Conservation (phyloP, 2,113 vertebrate genomes). For the Gymnarchus niloticus region DNA sequence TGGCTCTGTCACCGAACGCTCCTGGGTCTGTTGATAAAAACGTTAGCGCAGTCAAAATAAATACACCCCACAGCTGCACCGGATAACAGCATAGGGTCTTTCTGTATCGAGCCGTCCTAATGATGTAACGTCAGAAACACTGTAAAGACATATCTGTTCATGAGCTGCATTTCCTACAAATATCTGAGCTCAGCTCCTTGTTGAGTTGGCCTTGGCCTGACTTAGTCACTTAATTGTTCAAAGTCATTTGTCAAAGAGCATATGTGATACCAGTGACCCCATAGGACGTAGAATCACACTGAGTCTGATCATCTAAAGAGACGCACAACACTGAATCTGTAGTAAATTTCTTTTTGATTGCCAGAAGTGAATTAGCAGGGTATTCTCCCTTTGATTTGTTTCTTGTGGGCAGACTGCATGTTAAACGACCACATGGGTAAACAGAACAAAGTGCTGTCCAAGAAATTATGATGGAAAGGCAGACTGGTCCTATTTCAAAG, state of each 20-base stretch:
- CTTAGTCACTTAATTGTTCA: slow-evolving; percentile 19
- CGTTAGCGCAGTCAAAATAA: slow-evolving; percentile 9
- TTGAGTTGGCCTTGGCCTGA: slow-evolving; percentile 5
- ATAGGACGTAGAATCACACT: slow-evolving; percentile 21
- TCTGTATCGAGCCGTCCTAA: too few relatives aligned
- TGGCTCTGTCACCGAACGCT: background rate
- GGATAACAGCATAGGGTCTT: background rate
- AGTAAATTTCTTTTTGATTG: slow-evolving; percentile 31
- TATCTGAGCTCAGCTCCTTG: slow-evolving; percentile 7
- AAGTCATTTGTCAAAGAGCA: slow-evolving; percentile 27
- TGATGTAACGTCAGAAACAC: background rate
- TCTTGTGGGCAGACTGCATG: background rate
- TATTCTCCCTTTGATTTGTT: slow-evolving; percentile 21
- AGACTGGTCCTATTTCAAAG: background rate
- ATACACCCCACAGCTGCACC: background rate
- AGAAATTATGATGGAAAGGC: background rate
- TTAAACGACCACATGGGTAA: background rate
- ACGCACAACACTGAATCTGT: slow-evolving; percentile 16
- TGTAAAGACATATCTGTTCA: background rate
- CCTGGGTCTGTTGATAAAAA: background rate
- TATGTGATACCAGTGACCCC: slow-evolving; percentile 15
- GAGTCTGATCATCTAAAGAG: slow-evolving; percentile 23
- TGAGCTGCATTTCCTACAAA: background rate
- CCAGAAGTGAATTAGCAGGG: slow-evolving; percentile 26
- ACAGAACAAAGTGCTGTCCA: background rate